Evolutionary conservation across 2,797 vertebrate genomes (phyloP), one percentile per base, ranked within the genome.

Genomic region (Poecile montanus): DNA sequence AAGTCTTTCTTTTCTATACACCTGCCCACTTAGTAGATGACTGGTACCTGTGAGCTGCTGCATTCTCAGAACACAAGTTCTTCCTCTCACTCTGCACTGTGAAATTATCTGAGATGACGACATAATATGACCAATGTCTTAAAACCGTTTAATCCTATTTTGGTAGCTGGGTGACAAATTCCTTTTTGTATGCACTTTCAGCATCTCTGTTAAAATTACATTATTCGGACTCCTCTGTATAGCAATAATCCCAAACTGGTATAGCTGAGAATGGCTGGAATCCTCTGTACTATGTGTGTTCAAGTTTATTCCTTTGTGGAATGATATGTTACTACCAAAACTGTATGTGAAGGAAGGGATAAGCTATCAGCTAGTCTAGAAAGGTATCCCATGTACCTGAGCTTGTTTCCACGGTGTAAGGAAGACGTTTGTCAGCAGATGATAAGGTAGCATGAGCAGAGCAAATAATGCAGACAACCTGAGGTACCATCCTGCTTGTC

Each of bases 21-120:
- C 4, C 8, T 53, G 1, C 4, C 36, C 6, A 48, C 11, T 50
- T 48, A 16, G 19, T 32, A 18, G 29, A 19, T 26, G 25, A 25
- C 16, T 2, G 1, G 6, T 38, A 42, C 15, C 20, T 79, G 21
- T 1, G 0, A 71, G 6, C 13, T 61, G 10, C 34, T 80, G 13
- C 23, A 29, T 38, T 58, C 25, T 80, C 60, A 53, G n/a, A 51
- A 15, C 7, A 45, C 7, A 58, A 68, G 4, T 16, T 70, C 27
- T 73, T 89, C n/a, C n/a, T 66, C 48, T 62, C 10, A 2, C 4
- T 73, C 38, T 38, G 6, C 12, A 4, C 15, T n/a, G 10, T 23
- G 11, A 36, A 78, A 27, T 13, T 42, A 29, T 10, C 9, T 22
- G 58, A 76, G 16, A 19, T 23, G 15, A 68, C 10, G 18, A 26